Evolutionary conservation across 2,888 invertebrate species (phyloP).

Genomic region (Drosophila maculinotata): DNA sequence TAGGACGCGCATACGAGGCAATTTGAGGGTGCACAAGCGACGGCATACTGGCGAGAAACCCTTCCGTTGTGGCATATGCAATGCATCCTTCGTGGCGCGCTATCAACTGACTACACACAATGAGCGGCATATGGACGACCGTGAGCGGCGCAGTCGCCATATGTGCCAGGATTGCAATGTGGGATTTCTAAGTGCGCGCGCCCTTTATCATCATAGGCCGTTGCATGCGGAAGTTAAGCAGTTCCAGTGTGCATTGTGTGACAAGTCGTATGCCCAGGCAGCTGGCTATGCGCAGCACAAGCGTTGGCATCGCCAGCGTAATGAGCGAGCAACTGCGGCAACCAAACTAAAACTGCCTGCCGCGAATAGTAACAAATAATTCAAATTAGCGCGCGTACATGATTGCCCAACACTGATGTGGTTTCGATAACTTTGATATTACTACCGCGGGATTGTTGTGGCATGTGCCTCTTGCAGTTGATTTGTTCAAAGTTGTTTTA

Average conservation of each 20-base stretch:
- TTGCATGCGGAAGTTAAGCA: conserved; percentile 62
- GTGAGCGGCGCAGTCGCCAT: conserved; percentile 49
- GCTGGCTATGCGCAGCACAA: conserved; percentile 79
- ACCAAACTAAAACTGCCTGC: neutral
- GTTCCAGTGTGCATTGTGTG: conserved; percentile 70
- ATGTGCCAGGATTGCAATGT: conserved; percentile 62
- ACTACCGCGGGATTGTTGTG: conserved; percentile 1
- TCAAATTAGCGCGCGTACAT: conserved; percentile 27
- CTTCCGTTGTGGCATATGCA: conserved; percentile 60
- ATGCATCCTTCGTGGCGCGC: conserved; percentile 58
- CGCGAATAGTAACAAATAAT: neutral
- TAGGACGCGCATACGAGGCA: conserved; percentile 60
- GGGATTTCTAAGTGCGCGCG: conserved; percentile 70
- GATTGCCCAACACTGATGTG: conserved; percentile 18
- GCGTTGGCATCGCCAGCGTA: conserved; percentile 63
- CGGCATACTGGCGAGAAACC: conserved; percentile 73
- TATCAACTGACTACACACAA: conserved; percentile 61
- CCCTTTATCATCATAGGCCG: conserved; percentile 69
- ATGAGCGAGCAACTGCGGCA: conserved; percentile 41
- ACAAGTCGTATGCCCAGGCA: conserved; percentile 72
- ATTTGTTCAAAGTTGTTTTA: too few relatives aligned
- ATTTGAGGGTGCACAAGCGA: conserved; percentile 64
- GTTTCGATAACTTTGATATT: conserved; percentile 28
- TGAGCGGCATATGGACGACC: conserved; percentile 52
- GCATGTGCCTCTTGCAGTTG: too few relatives aligned